Evolutionary conservation across 2,113 vertebrate species (phyloP).

Genomic region (Vombatus ursinus): DNA sequence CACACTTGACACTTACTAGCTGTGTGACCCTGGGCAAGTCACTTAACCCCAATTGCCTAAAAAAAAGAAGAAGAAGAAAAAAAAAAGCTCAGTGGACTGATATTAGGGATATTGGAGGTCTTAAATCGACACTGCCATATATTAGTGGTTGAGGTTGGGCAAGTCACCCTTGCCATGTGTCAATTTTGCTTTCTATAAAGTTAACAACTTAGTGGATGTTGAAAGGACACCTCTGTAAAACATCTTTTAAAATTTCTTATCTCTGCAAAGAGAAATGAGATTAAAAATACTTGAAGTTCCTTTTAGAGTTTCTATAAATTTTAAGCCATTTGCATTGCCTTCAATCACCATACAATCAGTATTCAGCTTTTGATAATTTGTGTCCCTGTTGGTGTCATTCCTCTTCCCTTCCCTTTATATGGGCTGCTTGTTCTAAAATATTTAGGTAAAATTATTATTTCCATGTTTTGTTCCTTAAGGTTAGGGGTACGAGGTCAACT

Average conservation of each 20-base stretch:
- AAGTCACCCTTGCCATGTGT: conserved; percentile 10
- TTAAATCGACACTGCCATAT: background rate
- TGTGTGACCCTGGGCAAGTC: no score
- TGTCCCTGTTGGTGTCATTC: background rate
- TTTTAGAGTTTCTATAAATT: background rate
- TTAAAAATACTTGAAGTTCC: background rate
- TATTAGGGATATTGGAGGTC: background rate
- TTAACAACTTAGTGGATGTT: conserved; percentile 23
- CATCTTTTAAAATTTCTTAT: conserved; percentile 41
- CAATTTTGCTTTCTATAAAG: conserved; percentile 47
- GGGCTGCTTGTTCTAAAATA: conserved; percentile 15
- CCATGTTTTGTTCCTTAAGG: conserved; percentile 81
- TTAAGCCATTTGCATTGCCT: background rate
- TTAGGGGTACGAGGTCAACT: conserved; percentile 79
- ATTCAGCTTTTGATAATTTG: conserved; percentile 11
- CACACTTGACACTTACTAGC: no score
- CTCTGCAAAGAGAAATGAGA: conserved; percentile 14
- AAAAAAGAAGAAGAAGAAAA: no score
- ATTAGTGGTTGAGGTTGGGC: background rate
- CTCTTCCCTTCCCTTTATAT: background rate
- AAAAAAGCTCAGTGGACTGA: background rate
- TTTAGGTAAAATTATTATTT: conserved; percentile 58
- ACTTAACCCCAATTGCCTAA: no score
- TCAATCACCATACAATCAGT: background rate
- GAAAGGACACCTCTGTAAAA: background rate